Conservation (phyloP, 2,797 vertebrate species). For the Gouania willdenowi region DNA sequence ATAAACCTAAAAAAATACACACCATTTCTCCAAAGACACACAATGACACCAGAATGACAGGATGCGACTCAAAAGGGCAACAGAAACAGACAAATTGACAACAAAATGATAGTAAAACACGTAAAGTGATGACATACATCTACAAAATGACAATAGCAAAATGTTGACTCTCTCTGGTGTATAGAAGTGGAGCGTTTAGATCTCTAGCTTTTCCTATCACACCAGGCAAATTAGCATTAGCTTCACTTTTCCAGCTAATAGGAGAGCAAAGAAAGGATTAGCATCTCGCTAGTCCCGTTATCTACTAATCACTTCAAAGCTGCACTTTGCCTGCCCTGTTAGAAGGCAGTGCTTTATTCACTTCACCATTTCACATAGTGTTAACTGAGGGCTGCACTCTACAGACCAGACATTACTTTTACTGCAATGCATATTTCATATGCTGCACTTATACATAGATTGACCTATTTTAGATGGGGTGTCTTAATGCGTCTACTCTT, state of each 20-base stretch:
- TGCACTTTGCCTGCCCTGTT: slow-evolving; percentile 3
- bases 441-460: slow-evolving; percentile 2
- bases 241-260: slow-evolving; percentile 23
- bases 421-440: slow-evolving; percentile 23
- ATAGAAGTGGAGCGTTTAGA: too few species aligned
- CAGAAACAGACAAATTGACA: too few species aligned
- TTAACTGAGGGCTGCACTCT: slow-evolving; percentile 3
- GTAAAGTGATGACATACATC: too few species aligned
- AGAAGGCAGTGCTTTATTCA: background rate
- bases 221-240: slow-evolving; percentile 1
- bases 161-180: too few species aligned
- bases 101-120: too few species aligned
- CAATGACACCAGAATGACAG: too few species aligned
- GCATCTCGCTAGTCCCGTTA: slow-evolving; percentile 12
- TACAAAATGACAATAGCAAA: too few species aligned
- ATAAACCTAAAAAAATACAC: too few species aligned
- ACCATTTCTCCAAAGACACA: too few species aligned
- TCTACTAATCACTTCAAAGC: slow-evolving; percentile 36
- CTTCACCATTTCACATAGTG: background rate
- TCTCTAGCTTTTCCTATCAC: too few species aligned
- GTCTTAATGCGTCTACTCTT: too few species aligned
- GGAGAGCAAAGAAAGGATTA: slow-evolving; percentile 32
- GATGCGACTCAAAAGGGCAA: too few species aligned
- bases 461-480: background rate
- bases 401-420: background rate